These are phyloP conservation scores for Arion vulgaris DNA, from an alignment of 1,140 invertebrate genomes.

Conservation along the genomic window DNA sequence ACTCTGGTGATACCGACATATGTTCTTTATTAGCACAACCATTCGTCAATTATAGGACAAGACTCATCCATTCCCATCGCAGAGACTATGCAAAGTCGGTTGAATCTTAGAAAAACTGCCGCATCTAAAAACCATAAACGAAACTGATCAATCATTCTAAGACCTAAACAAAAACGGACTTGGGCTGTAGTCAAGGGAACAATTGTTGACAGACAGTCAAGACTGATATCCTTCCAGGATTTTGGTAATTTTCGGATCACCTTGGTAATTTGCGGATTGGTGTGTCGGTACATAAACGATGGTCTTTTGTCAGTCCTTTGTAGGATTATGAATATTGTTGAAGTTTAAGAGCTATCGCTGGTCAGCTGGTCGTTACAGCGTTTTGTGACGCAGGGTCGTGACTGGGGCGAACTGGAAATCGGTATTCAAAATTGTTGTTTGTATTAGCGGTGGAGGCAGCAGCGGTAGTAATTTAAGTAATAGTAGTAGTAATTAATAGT, in stretches of 20 bases:
- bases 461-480: too few species aligned
- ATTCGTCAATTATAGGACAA: too few species aligned
- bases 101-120: too few species aligned
- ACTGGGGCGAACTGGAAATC: not conserved
- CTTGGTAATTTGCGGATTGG: slow-evolving; percentile 7
- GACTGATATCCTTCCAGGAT: not conserved
- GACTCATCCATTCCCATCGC: too few species aligned
- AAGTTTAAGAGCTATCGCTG: not conserved
- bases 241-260: slow-evolving; percentile 6
- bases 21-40: too few species aligned
- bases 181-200: not conserved
- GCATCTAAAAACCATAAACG: not conserved
- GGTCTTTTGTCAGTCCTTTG: not conserved
- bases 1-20: too few species aligned
- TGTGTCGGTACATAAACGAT: not conserved
- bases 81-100: too few species aligned
- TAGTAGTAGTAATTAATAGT: too few species aligned
- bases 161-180: not conserved
- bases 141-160: not conserved
- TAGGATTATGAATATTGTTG: not conserved
- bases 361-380: not conserved
- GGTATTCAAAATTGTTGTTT: not conserved
- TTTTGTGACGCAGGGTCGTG: not conserved
- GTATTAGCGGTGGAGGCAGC: too few species aligned
- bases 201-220: not conserved